Evolutionary conservation across 2,113 vertebrate genomes (phyloP), one percentile per base, ranked within the genome.

Genomic region (Smithornis capensis): DNA sequence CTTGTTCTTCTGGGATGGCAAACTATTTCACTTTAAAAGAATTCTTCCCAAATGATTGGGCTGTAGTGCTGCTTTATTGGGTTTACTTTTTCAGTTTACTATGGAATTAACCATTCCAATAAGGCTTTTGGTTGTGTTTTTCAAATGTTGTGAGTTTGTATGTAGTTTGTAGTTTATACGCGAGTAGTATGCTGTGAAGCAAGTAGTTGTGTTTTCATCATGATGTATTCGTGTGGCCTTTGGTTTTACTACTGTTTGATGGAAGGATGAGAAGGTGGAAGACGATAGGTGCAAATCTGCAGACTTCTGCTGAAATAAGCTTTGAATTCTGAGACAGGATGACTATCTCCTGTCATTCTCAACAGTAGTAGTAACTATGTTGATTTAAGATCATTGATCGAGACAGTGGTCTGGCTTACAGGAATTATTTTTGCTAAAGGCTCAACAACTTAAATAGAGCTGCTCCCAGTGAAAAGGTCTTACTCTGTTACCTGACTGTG

Each of bases 51-150:
- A 96, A 87, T 92, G 81, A 94, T 77, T 90, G 52, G 44, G 64
- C 83, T 85, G 65, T 87, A 85, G 83, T 82, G 35, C 52, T 96
- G 84, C 83, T 86, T 77, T 87, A 27, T 64, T 60, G 77, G 84
- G 28, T 83, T 96, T 96, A 84, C 67, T 79, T 33, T 88, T 97
- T 93, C 56, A 85, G 10, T 44, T 90, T 95, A 83, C 70, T 90
- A 5, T 71, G n/a, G 67, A 92, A 93, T 96, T 93, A 94, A 96
- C 89, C 67, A 65, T 93, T 94, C 82, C 55, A 70, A 25, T 86
- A 35, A 85, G 6, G 29, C 70, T 86, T 94, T 63, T 23, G 16
- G 19, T 37, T 47, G 9, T 22, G 4, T 13, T 73, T 83, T 74
- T 42, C 28, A 27, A 67, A 13, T 49, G 8, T 6, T 1, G 2